Percentiles rank a stretch among this genome's conserved stretches.
phyloP scores from a whole-genome alignment of 2,888 invertebrate species.

The Synanthedon andrenaeformis region DNA sequence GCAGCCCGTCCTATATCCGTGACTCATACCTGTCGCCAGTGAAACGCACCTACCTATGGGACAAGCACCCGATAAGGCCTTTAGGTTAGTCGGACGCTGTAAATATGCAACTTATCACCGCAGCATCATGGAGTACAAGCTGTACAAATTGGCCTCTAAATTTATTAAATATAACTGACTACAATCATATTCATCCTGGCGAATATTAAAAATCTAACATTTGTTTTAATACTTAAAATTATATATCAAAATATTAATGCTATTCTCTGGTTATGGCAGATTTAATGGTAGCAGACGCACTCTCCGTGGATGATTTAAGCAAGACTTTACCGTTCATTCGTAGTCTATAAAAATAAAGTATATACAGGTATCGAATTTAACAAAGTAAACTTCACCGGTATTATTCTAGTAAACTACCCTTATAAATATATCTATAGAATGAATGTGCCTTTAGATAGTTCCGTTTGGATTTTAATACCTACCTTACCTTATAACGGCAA shows the following conservation, averaged over 20 bases:
- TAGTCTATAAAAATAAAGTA: constrained; percentile 52
- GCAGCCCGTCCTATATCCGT: constrained; percentile 82
- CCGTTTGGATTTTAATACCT: too few relatives aligned
- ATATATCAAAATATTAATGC: constrained; percentile 6
- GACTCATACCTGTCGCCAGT: constrained; percentile 92
- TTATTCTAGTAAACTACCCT: not conserved
- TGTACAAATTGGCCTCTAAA: constrained; percentile 42
- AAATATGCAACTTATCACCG: constrained; percentile 29
- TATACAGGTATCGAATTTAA: constrained; percentile 34
- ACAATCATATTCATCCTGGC: not conserved
- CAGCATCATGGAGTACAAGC: constrained; percentile 23
- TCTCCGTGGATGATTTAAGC: constrained; percentile 61
- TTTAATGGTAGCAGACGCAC: constrained; percentile 60
- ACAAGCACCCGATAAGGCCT: constrained; percentile 90
- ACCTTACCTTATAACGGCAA: not conserved
- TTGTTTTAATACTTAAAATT: constrained; percentile 4
- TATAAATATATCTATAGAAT: not conserved
- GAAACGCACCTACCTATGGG: constrained; percentile 92
- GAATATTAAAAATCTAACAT: constrained; percentile 7
- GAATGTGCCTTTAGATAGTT: not conserved
- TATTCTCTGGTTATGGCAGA: constrained; percentile 47
- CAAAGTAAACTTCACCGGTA: not conserved
- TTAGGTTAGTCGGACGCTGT: constrained; percentile 80
- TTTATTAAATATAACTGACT: not conserved
- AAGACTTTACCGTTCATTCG: constrained; percentile 62